Percentiles rank a stretch among this genome's conserved stretches.
phyloP scores from a whole-genome alignment of 2,888 invertebrate species.

The Euplagia quadripunctaria region DNA sequence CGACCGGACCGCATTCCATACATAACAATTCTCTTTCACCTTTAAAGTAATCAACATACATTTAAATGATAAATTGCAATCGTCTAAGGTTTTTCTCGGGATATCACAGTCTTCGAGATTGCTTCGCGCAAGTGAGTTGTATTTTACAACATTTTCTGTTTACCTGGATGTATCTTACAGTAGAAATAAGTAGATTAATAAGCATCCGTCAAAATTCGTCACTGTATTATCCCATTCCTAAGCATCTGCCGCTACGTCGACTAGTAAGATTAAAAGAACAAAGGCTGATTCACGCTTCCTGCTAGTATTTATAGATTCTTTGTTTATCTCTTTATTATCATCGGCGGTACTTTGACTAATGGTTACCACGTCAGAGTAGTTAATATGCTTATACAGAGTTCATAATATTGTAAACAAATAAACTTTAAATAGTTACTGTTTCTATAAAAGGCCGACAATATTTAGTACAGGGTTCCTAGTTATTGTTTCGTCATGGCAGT shows the following conservation, averaged over 20 bases:
- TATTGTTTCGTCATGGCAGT: constrained; percentile 34
- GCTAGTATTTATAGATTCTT: constrained; percentile 25
- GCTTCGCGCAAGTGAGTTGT: neutral
- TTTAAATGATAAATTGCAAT: constrained; percentile 36
- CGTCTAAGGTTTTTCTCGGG: constrained; percentile 31
- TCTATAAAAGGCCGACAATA: neutral
- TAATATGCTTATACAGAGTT: constrained; percentile 11
- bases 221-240: constrained; percentile 9
- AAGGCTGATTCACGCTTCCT: constrained; percentile 41
- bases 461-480: constrained; percentile 10
- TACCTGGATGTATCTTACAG: neutral
- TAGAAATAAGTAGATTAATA: neutral
- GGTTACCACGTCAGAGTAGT: constrained; percentile 1
- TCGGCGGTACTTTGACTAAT: constrained; percentile 8
- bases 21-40: constrained; percentile 69
- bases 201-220: constrained; percentile 2
- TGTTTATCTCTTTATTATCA: constrained; percentile 31
- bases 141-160: neutral
- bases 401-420: constrained; percentile 10
- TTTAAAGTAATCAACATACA: constrained; percentile 41
- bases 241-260: constrained; percentile 9
- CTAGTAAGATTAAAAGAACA: constrained; percentile 26
- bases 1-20: constrained; percentile 67
- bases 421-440: neutral
- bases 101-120: constrained; percentile 14